Evolutionary conservation across 2,113 vertebrate genomes (phyloP), one percentile per base, ranked within the genome.

Genomic region (Alexandromys fortis): DNA sequence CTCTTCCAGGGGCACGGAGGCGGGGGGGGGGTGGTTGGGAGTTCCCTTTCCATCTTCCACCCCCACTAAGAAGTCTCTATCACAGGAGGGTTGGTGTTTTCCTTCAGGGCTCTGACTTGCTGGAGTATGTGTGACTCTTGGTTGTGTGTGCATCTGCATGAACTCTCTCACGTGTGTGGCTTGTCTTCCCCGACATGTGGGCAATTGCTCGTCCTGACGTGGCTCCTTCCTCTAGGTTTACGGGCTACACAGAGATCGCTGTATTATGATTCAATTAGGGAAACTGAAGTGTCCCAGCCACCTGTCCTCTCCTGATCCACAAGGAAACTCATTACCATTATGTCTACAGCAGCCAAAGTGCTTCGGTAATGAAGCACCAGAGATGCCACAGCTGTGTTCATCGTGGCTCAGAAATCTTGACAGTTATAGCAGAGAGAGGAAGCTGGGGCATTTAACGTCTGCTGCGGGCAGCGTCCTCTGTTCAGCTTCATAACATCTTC

Each of bases 191-290:
- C 45, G 52, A 24, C 63, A 4, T 0, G 4, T 52, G 89, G 83
- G 61, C 10, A 1, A 85, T 90, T 16, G 65, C 81, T 52, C 91
- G 76, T 92, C 81, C 61, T 68, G 92, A 79, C 24, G 58, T 63
- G 58, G 72, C 45, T 95, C 13, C 67, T 92, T 67, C 14, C 86
- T 94, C 92, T 89, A 72, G 65, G 47, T 70, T 19, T 28, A 17
- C 63, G 28, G 55, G 47, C 70, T 26, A 24, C 86, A 26, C 35
- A 91, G 94, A 42, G 88, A 52, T 83, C 61, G 28, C 49, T 45
- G 0, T 55, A 42, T 79, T 28, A 73, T 76, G 77, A 77, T 89
- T 87, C 68, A 72, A 26, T 92, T 94, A 93, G 96, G 81, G 87
- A 83, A 76, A 30, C 12, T 4, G 78, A 90, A 94, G 89, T 14